These are phyloP conservation scores for Oscheius myriophilus DNA, from an alignment of 2,888 invertebrate species.

Conservation along the genomic window DNA sequence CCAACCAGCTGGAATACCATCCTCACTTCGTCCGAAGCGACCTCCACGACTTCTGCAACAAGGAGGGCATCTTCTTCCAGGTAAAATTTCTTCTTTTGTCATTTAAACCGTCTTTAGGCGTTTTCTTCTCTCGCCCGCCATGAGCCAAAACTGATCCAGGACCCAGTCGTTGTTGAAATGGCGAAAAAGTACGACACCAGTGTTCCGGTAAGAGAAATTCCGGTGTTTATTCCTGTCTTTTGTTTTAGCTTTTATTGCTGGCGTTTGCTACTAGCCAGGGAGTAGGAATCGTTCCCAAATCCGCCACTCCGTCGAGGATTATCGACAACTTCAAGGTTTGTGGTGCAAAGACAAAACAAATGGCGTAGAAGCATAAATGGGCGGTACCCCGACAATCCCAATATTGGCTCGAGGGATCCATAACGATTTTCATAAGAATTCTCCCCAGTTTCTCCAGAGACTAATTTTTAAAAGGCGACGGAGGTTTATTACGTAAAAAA, in stretches of 20 bases:
- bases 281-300: slow-evolving; percentile 74
- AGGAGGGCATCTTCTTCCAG: slow-evolving; percentile 71
- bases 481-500: too few relatives aligned
- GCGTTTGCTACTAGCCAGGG: slow-evolving; percentile 82
- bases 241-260: slow-evolving; percentile 73
- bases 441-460: too few relatives aligned
- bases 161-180: slow-evolving; percentile 77
- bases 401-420: too few relatives aligned
- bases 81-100: slow-evolving; percentile 34
- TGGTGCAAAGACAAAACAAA: too few relatives aligned
- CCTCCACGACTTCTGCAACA: slow-evolving; percentile 70
- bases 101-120: slow-evolving; percentile 65
- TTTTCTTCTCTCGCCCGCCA: slow-evolving; percentile 73
- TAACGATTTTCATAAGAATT: too few relatives aligned
- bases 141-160: slow-evolving; percentile 74
- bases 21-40: slow-evolving; percentile 72
- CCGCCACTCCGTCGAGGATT: slow-evolving; percentile 61
- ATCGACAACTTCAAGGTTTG: slow-evolving; percentile 57
- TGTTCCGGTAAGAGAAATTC: slow-evolving; percentile 40
- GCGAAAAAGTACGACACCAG: slow-evolving; percentile 75
- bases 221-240: background rate
- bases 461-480: too few relatives aligned
- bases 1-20: slow-evolving; percentile 72
- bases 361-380: too few relatives aligned
- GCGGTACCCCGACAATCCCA: too few relatives aligned